These are phyloP conservation scores for Noctua pronuba DNA, from an alignment of 2,888 invertebrate genomes.

Conservation along the genomic window DNA sequence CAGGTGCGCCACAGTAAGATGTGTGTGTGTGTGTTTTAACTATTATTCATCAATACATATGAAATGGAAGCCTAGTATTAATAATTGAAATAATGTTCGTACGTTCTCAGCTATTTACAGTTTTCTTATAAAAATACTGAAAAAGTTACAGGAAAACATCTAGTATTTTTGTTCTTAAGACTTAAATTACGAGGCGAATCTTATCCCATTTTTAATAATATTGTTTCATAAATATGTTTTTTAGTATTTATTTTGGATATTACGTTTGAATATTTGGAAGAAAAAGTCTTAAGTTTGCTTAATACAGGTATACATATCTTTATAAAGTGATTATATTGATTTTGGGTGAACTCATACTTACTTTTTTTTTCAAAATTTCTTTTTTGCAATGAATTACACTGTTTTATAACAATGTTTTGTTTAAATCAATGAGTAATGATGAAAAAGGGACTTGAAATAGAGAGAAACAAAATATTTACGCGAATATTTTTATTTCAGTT, in stretches of 20 bases:
- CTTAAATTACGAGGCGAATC: slow-evolving; percentile 51
- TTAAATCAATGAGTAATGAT: not conserved
- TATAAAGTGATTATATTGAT: slow-evolving; percentile 39
- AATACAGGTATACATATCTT: slow-evolving; percentile 21
- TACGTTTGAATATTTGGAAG: slow-evolving; percentile 39
- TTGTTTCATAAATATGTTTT: slow-evolving; percentile 43
- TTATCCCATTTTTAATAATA: slow-evolving; percentile 33
- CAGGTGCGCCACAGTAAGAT: no score
- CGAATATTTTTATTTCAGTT: slow-evolving; percentile 60
- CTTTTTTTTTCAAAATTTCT: not conserved
- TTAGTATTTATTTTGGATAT: slow-evolving; percentile 28
- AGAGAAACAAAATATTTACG: slow-evolving; percentile 55
- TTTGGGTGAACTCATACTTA: slow-evolving; percentile 62
- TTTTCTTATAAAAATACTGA: slow-evolving; percentile 51
- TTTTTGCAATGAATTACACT: not conserved
- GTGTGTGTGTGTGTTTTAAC: no score
- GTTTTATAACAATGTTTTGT: not conserved
- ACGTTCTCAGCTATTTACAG: slow-evolving; percentile 47
- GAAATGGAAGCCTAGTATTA: slow-evolving; percentile 17
- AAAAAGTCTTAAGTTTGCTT: slow-evolving; percentile 38
- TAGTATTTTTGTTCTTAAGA: slow-evolving; percentile 38
- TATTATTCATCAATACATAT: not conserved
- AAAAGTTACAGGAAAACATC: slow-evolving; percentile 41
- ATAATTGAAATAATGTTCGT: not conserved
- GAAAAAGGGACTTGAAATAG: slow-evolving; percentile 24